These are phyloP conservation scores for Diarsia brunnea DNA, from an alignment of 2,888 invertebrate genomes.

Conservation along the genomic window DNA sequence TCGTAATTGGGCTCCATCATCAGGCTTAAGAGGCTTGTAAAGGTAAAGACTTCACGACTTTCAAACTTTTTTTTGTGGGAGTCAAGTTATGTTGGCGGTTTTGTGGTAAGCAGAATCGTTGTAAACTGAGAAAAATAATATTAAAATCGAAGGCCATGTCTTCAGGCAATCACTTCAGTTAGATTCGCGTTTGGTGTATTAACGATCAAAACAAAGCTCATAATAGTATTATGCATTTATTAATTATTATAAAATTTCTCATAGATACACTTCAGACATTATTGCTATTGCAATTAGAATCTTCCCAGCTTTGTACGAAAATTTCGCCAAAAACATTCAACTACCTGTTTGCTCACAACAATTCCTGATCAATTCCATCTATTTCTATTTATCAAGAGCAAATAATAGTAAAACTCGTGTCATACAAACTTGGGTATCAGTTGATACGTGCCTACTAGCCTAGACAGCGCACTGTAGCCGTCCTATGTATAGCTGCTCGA, in stretches of 20 bases:
- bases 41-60: constrained; percentile 43
- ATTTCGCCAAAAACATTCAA: no score
- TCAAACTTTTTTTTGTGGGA: constrained; percentile 27
- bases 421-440: constrained; percentile 15
- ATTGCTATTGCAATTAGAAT: not conserved
- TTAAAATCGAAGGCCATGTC: not conserved
- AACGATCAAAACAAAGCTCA: no score
- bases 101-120: not conserved
- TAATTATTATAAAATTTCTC: no score
- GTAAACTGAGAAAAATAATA: not conserved
- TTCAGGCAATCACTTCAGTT: not conserved
- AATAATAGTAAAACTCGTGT: constrained; percentile 15
- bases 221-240: no score
- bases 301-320: not conserved
- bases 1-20: constrained; percentile 52
- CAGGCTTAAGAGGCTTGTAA: constrained; percentile 41
- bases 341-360: no score
- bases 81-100: not conserved
- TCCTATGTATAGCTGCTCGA: no score
- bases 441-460: constrained; percentile 21
- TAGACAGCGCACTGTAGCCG: not conserved
- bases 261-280: no score
- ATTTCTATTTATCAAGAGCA: constrained; percentile 4
- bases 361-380: not conserved
- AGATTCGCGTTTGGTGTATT: not conserved